phyloP scores from a whole-genome alignment of 2,113 vertebrate genomes.

The Burhinus bistriatus region DNA sequence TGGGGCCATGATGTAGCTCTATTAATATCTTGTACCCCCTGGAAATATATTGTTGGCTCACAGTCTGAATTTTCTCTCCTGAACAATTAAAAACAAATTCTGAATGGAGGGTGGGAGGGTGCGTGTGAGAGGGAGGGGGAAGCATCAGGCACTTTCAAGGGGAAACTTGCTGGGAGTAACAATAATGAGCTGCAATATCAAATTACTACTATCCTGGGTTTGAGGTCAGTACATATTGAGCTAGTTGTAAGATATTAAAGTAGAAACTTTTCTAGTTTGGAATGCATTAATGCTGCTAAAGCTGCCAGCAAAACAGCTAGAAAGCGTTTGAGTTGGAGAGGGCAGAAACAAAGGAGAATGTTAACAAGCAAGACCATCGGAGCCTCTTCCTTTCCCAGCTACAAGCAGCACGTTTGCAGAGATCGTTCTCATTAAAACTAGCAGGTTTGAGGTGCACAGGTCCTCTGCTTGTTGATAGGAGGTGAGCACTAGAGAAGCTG shows the following conservation, averaged over 20 bases:
- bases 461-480: neutral
- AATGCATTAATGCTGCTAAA: slow-evolving; percentile 46
- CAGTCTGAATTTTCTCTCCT: slow-evolving; percentile 12
- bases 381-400: neutral
- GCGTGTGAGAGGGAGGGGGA: neutral
- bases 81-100: slow-evolving; percentile 44
- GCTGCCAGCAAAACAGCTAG: slow-evolving; percentile 56
- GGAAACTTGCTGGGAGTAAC: slow-evolving; percentile 55
- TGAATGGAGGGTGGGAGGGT: neutral
- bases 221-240: slow-evolving; percentile 60
- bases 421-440: neutral
- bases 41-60: slow-evolving; percentile 19
- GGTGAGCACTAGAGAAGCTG: neutral
- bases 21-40: slow-evolving; percentile 52
- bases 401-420: neutral
- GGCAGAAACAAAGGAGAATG: slow-evolving; percentile 35
- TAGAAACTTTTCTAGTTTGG: slow-evolving; percentile 54
- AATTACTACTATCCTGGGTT: slow-evolving; percentile 55
- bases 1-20: slow-evolving; percentile 38
- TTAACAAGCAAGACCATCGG: neutral
- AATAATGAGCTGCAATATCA: slow-evolving; percentile 57
- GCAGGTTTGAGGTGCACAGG: neutral
- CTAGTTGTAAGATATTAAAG: slow-evolving; percentile 52
- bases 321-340: slow-evolving; percentile 1
- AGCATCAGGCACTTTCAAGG: neutral